A percentile compares a stretch with the other conserved stretches of the same genome.
Evolutionary conservation across 2,888 invertebrate species (phyloP).

Genomic region (Lycia hirtaria): DNA sequence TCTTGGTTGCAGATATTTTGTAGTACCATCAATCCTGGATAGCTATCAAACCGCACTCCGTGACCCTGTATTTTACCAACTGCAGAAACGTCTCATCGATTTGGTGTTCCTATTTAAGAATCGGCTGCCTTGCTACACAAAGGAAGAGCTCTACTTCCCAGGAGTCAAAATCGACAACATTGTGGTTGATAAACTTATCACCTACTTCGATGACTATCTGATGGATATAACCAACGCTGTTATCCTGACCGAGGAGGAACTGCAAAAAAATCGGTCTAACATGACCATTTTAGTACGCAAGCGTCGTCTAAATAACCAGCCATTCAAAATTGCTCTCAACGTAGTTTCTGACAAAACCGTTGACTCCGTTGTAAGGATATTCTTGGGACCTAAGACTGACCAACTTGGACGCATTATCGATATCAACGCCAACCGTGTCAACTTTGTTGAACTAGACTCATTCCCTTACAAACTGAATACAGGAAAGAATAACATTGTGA

Average conservation of each 20-base stretch:
- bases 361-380: conserved; percentile 88
- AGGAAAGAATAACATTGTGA: conserved; percentile 88
- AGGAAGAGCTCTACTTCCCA: conserved; percentile 86
- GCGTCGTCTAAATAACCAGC: conserved; percentile 87
- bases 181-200: conserved; percentile 87
- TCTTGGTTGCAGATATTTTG: conserved; percentile 73
- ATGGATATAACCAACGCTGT: conserved; percentile 86
- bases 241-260: conserved; percentile 73
- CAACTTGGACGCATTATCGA: conserved; percentile 82
- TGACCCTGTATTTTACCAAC: conserved; percentile 90
- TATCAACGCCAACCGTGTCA: conserved; percentile 84
- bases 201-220: conserved; percentile 88
- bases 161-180: conserved; percentile 88
- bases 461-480: conserved; percentile 86
- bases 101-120: conserved; percentile 86
- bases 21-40: conserved; percentile 86
- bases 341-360: conserved; percentile 84
- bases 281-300: conserved; percentile 85
- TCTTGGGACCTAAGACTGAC: conserved; percentile 89
- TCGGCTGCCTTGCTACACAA: conserved; percentile 85
- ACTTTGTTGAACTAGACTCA: conserved; percentile 88
- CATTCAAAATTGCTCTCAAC: conserved; percentile 85
- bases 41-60: conserved; percentile 88
- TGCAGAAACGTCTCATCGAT: conserved; percentile 87
- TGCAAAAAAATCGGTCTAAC: conserved; percentile 76